Conservation (phyloP, 2,797 vertebrate genomes). For the Dermochelys coriacea region DNA sequence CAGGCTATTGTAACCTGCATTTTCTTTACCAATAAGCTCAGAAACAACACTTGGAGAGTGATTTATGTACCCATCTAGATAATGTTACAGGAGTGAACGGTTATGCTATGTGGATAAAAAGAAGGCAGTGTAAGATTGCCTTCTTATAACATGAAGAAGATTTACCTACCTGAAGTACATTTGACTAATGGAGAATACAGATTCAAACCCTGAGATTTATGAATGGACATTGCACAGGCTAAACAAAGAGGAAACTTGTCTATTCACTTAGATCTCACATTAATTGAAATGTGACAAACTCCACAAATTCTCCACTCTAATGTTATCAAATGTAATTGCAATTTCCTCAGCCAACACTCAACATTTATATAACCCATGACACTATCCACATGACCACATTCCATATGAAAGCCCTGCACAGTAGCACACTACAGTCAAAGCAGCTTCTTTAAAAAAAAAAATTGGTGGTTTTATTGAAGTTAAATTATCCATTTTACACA, state of each 20-base stretch:
- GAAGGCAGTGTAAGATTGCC: not conserved
- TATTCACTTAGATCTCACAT: not conserved
- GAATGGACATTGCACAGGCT: not conserved
- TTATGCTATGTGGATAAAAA: not conserved
- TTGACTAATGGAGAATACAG: not conserved
- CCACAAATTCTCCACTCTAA: not conserved
- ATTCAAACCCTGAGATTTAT: not conserved
- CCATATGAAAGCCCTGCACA: not conserved
- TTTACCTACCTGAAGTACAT: not conserved
- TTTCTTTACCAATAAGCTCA: no score
- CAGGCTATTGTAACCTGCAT: no score
- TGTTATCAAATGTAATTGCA: not conserved
- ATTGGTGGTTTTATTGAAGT: not conserved
- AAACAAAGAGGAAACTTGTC: slow-evolving; percentile 17
- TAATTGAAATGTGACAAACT: not conserved
- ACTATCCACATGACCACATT: not conserved
- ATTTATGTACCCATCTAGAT: slow-evolving; percentile 62
- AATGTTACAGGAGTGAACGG: slow-evolving; percentile 36
- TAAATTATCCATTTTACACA: not conserved
- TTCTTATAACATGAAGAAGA: not conserved
- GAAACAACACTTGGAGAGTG: slow-evolving; percentile 33
- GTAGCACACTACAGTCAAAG: not conserved
- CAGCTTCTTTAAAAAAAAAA: not conserved
- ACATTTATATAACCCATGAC: not conserved
- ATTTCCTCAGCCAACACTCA: not conserved